Evolutionary conservation across 2,888 invertebrate genomes (phyloP), one percentile per base, ranked within the genome.

Genomic region (Sarcophaga variegata): DNA sequence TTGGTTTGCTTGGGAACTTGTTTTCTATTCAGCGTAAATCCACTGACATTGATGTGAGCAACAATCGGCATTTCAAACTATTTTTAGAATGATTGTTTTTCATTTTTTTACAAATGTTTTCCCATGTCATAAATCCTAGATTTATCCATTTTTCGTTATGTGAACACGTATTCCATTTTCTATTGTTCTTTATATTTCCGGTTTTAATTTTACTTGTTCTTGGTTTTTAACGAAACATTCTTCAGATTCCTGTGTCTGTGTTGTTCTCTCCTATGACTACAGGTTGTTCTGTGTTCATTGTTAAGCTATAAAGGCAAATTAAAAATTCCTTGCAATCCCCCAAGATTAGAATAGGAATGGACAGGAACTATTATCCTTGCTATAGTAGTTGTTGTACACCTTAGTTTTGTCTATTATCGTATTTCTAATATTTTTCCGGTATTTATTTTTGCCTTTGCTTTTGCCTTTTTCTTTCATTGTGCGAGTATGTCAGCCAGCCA

Each of bases 371-470:
- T 54, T 22, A 22, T 22, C 22, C 22, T 22, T 22, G 22, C 22
- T 22, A 22, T 22, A 22, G 22, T 22, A 22, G 22, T 22, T 22
- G 22, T 22, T 22, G 22, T 22, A 22, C 60, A 72, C 72, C 72
- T 72, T 8, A 10, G 8, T 60, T 72, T 72, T 60, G 45, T 60
- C 37, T 72, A 60, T 37, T 70, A 17, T 54, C 4, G 54, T 54
- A 14, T 54, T 22, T 69, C 47, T 70, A 25, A 54, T n/a, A 59
- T 60, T 72, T 72, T 72, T 60, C 54, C 71, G 71, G 71, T 71
- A 59, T 60, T 60, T 60, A 60, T 72, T 72, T 72, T n/a, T 10
- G 4, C 11, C 20, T 45, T 14, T 27, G 3, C 4, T 3, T 5
- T 17, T 54, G 17, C 12, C 12, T 14, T 14, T 12, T 14, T 49